Percentiles rank a stretch among this genome's conserved stretches.
These are phyloP conservation scores for Meta bourneti DNA, from an alignment of 2,888 invertebrate species.

Conservation along the genomic window DNA sequence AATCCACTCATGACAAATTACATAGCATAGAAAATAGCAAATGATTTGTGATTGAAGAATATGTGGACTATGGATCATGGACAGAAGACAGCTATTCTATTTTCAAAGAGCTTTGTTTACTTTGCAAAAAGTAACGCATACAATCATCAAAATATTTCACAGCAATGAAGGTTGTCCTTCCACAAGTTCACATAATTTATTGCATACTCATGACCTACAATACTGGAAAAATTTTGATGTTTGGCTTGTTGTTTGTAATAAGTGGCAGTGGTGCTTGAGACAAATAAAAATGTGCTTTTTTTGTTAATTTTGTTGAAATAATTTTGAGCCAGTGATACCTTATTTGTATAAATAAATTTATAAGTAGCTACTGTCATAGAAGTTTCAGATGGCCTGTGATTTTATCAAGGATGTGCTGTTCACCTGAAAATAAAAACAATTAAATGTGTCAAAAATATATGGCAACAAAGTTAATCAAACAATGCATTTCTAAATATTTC, in stretches of 20 bases:
- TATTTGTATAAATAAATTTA: conserved; percentile 13
- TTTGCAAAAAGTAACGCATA: background rate
- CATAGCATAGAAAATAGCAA: conserved; percentile 1
- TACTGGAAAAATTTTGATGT: conserved; percentile 18
- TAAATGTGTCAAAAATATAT: background rate
- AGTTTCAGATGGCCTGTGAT: conserved; percentile 77
- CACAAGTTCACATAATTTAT: background rate
- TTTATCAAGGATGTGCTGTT: conserved; percentile 73
- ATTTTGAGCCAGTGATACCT: background rate
- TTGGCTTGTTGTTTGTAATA: conserved; percentile 12
- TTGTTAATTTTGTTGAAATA: background rate
- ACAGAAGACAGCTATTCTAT: conserved; percentile 11
- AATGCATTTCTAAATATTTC: too few relatives aligned
- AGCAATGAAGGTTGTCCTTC: conserved; percentile 4
- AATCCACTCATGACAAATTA: conserved; percentile 54
- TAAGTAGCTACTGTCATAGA: conserved; percentile 45
- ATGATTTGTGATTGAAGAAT: background rate
- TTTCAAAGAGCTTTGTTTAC: conserved; percentile 34
- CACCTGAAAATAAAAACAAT: conserved; percentile 55
- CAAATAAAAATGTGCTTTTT: conserved; percentile 24
- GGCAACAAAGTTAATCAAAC: too few relatives aligned
- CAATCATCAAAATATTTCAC: conserved; percentile 7
- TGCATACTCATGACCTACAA: background rate
- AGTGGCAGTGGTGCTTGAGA: conserved; percentile 16
- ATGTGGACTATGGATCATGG: background rate